phyloP scores from a whole-genome alignment of 2,888 invertebrate species.

The Trissolcus brochymenae region DNA sequence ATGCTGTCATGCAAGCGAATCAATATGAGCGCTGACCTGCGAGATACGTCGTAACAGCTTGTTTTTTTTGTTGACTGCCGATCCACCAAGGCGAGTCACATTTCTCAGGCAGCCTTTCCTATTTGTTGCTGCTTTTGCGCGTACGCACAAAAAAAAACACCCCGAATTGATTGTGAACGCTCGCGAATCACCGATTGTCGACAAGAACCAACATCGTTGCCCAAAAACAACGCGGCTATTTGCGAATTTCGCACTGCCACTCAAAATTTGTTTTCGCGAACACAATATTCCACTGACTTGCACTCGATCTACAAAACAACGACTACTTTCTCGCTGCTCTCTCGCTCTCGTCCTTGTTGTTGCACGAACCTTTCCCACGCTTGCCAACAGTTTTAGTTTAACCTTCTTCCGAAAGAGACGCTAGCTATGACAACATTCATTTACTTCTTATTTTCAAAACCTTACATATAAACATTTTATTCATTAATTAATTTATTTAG shows the following conservation, averaged over 20 bases:
- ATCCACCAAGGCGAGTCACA: constrained; percentile 12
- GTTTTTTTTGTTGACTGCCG: background rate
- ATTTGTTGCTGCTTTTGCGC: background rate
- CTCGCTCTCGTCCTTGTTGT: constrained; percentile 25
- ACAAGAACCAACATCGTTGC: constrained; percentile 22
- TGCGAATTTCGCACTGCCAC: background rate
- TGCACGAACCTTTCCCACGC: constrained; percentile 3
- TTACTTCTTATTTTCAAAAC: background rate
- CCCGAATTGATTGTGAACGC: background rate
- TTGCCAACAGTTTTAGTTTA: constrained; percentile 3
- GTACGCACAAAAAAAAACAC: background rate
- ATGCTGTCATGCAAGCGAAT: constrained; percentile 14
- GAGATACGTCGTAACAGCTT: constrained; percentile 40
- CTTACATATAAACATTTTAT: no score
- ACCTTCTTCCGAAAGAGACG: background rate
- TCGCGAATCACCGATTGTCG: constrained; percentile 18
- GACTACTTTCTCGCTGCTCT: constrained; percentile 27
- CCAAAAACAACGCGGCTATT: background rate
- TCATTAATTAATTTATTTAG: no score
- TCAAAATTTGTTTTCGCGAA: background rate
- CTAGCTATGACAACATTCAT: background rate
- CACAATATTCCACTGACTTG: constrained; percentile 1
- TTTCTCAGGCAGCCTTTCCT: constrained; percentile 17
- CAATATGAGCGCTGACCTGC: constrained; percentile 27
- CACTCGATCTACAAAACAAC: constrained; percentile 16